These are phyloP conservation scores for Lepilemur septentrionalis DNA, from an alignment of 2,797 vertebrate species.

Conservation along the genomic window DNA sequence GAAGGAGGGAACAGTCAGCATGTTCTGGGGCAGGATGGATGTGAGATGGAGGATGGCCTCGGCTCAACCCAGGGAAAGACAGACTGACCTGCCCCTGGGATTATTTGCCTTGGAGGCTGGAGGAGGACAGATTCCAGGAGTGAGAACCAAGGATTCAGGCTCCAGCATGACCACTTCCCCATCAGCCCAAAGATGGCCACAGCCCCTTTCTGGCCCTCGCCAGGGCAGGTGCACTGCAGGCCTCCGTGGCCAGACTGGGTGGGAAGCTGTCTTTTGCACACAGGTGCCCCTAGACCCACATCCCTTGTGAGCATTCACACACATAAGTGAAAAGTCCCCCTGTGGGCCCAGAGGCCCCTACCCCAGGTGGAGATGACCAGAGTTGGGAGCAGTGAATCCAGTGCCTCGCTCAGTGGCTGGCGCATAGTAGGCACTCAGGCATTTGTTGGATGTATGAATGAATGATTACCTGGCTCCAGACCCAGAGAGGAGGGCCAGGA, in stretches of 20 bases:
- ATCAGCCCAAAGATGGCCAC: not conserved
- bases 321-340: not conserved
- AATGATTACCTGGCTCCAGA: not conserved
- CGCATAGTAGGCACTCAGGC: not conserved
- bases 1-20: not conserved
- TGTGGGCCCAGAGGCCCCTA: not conserved
- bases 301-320: not conserved
- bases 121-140: not conserved
- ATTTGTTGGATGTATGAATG: not conserved
- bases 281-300: not conserved
- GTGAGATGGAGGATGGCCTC: not conserved
- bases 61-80: not conserved
- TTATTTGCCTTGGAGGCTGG: not conserved
- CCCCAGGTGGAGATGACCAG: not conserved
- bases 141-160: not conserved
- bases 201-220: no score
- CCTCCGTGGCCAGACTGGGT: not conserved
- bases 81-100: not conserved
- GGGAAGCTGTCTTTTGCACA: not conserved
- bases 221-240: fast-evolving
- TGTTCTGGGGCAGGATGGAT: not conserved
- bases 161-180: not conserved
- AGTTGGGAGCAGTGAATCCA: not conserved
- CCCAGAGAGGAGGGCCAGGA: not conserved
- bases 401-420: not conserved